Evolutionary conservation across 2,797 vertebrate genomes (phyloP).

Genomic region (Gallinago stenura): DNA sequence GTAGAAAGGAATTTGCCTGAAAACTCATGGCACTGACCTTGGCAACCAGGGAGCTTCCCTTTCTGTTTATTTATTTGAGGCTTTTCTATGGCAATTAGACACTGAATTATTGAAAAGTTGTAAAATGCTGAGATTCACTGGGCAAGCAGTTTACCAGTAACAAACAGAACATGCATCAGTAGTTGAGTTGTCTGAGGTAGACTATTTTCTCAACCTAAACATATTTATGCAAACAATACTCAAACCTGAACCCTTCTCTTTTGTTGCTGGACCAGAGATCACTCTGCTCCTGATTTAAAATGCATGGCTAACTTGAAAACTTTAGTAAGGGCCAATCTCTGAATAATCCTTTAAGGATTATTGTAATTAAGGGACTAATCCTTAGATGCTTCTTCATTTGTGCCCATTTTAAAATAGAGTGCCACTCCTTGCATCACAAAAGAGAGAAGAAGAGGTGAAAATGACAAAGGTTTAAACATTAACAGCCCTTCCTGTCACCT

Average conservation of each 20-base stretch:
- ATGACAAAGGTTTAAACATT: conserved; percentile 69
- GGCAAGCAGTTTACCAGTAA: not conserved
- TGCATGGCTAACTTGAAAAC: conserved; percentile 72
- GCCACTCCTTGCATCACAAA: conserved; percentile 74
- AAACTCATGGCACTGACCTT: not conserved
- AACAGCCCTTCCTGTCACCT: conserved; percentile 66
- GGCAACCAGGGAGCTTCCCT: not conserved
- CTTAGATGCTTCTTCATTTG: conserved; percentile 66
- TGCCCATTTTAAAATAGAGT: conserved; percentile 65
- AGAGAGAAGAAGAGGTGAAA: conserved; percentile 71
- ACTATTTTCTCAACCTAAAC: not conserved
- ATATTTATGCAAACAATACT: conserved; percentile 4
- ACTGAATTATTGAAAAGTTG: not conserved
- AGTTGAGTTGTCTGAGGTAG: not conserved
- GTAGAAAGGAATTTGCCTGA: not conserved
- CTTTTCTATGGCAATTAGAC: not conserved
- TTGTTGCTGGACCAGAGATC: conserved; percentile 40
- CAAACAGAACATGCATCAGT: not conserved
- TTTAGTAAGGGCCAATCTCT: conserved; percentile 58
- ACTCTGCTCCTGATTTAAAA: conserved; percentile 61
- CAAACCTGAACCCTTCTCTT: conserved; percentile 6
- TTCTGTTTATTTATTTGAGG: not conserved
- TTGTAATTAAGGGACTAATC: conserved; percentile 74
- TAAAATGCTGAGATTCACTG: not conserved
- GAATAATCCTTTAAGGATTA: conserved; percentile 75